Percentiles rank a stretch among this genome's conserved stretches.
Evolutionary conservation across 2,797 vertebrate genomes (phyloP).

Genomic region (Mallotus villosus): DNA sequence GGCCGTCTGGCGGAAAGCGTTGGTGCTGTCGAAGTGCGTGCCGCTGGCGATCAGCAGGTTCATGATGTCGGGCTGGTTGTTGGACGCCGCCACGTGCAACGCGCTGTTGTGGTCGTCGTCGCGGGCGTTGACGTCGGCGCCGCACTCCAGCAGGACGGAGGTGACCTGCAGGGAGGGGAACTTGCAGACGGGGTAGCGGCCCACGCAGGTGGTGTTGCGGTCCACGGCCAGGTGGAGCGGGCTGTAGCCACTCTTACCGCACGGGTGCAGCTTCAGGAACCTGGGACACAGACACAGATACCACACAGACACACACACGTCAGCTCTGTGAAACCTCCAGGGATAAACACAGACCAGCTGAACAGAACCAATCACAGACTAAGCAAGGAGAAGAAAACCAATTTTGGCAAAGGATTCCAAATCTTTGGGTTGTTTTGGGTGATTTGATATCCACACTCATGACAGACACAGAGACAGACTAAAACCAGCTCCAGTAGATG

Average conservation of each 20-base stretch:
- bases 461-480: too few relatives aligned
- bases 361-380: too few relatives aligned
- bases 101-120: constrained; percentile 96
- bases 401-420: background rate
- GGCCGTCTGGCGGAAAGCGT: constrained; percentile 90
- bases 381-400: too few relatives aligned
- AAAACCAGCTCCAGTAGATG: too few relatives aligned
- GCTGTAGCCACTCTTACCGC: constrained; percentile 94
- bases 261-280: constrained; percentile 94
- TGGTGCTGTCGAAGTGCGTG: constrained; percentile 97
- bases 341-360: too few relatives aligned
- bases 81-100: constrained; percentile 93
- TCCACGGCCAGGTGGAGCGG: constrained; percentile 97
- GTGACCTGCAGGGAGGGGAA: constrained; percentile 96
- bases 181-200: constrained; percentile 97
- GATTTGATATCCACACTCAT: too few relatives aligned
- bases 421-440: too few relatives aligned
- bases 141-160: constrained; percentile 93
- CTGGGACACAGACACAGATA: constrained; percentile 40
- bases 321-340: background rate
- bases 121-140: constrained; percentile 90
- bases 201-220: constrained; percentile 95
- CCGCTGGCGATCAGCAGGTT: constrained; percentile 95
- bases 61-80: constrained; percentile 98
- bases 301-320: background rate